These are phyloP conservation scores for Paralvinella palmiformis DNA, from an alignment of 1,140 invertebrate genomes.

Conservation along the genomic window DNA sequence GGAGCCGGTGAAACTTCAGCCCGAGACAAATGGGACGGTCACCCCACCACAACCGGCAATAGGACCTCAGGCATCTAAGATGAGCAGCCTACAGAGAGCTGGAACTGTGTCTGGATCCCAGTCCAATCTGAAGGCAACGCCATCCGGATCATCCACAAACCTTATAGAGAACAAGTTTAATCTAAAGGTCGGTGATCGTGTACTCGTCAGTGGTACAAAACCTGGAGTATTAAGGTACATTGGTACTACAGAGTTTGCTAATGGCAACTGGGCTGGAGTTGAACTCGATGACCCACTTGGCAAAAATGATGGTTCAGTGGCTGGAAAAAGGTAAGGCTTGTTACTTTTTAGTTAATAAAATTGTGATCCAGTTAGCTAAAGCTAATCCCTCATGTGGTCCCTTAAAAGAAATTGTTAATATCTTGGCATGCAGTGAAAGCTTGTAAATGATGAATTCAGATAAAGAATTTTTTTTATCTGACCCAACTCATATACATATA, in stretches of 20 bases:
- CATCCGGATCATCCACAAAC: conserved; percentile 18
- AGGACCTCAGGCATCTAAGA: not conserved
- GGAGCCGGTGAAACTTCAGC: not conserved
- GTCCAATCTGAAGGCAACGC: conserved; percentile 10
- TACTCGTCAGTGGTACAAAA: conserved; percentile 84
- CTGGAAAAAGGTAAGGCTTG: conserved; percentile 56
- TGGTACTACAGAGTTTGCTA: conserved; percentile 54
- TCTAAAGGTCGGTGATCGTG: conserved; percentile 77
- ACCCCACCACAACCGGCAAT: conserved; percentile 1
- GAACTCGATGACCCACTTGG: conserved; percentile 52
- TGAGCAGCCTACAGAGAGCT: conserved; percentile 28
- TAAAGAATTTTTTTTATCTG: no score
- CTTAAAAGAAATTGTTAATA: no score
- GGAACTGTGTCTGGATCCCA: conserved; percentile 6
- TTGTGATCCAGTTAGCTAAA: no score
- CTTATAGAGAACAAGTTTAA: not conserved
- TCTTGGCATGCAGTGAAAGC: no score
- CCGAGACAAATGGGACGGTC: not conserved
- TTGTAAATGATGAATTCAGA: no score
- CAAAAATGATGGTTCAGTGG: conserved; percentile 56
- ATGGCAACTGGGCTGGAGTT: conserved; percentile 55
- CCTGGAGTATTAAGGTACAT: conserved; percentile 52
- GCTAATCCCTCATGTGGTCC: no score
- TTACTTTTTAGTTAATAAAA: no score
- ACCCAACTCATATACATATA: no score